phyloP scores from a whole-genome alignment of 2,888 invertebrate genomes.

The Aphrophora alni region DNA sequence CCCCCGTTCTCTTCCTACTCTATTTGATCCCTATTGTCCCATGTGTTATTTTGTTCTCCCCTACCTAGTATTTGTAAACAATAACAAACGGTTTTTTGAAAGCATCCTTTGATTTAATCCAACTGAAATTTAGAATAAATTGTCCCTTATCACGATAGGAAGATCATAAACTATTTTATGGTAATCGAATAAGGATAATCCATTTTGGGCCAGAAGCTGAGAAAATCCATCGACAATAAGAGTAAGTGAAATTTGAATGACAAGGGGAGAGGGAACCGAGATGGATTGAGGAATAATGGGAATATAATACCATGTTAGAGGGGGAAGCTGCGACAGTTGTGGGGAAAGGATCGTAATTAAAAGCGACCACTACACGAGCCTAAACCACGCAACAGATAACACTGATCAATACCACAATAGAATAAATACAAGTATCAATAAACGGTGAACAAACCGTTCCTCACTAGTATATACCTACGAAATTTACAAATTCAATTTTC shows the following conservation, averaged over 20 bases:
- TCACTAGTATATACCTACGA: too few relatives aligned
- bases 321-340: neutral
- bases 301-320: neutral
- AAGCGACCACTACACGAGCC: neutral
- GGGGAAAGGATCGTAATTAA: neutral
- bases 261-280: neutral
- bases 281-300: neutral
- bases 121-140: neutral
- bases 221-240: neutral
- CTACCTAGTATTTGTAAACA: neutral
- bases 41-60: neutral
- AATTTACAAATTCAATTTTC: too few relatives aligned
- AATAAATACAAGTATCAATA: too few relatives aligned
- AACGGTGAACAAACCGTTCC: too few relatives aligned
- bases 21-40: too few relatives aligned
- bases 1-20: too few relatives aligned
- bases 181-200: slow-evolving; percentile 9
- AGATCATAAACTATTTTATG: neutral
- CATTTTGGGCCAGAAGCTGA: neutral
- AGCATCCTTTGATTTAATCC: neutral
- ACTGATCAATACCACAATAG: neutral
- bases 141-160: neutral
- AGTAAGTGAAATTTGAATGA: slow-evolving; percentile 9
- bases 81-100: neutral
- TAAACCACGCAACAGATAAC: neutral